A percentile compares a stretch with the other conserved stretches of the same genome.
Conservation (phyloP, 2,888 invertebrate species). For the Willowsia nigromaculata region DNA sequence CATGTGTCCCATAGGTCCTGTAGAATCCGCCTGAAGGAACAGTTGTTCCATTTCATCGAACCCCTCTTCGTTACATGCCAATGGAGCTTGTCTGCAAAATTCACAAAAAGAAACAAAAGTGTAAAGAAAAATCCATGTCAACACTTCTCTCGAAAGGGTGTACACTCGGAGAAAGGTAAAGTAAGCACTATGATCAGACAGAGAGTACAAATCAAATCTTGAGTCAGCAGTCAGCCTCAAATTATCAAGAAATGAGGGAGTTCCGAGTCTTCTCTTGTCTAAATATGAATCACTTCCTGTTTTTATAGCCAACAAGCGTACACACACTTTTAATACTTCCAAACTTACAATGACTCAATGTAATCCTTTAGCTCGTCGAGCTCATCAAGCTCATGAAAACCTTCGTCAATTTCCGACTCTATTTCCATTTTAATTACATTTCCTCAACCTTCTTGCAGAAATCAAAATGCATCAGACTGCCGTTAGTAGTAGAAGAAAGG, state of each 20-base stretch:
- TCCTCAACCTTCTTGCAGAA: background rate
- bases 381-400: constrained; percentile 20
- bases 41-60: constrained; percentile 78
- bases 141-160: constrained; percentile 2
- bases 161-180: background rate
- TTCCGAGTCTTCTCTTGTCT: background rate
- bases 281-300: background rate
- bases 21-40: constrained; percentile 77
- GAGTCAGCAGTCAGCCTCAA: background rate
- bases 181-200: background rate
- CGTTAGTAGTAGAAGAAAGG: background rate
- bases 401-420: background rate
- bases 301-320: background rate
- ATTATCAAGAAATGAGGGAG: background rate
- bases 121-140: constrained; percentile 46
- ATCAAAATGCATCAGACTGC: background rate
- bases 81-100: constrained; percentile 73
- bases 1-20: constrained; percentile 71
- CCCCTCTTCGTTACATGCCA: constrained; percentile 78
- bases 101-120: constrained; percentile 37
- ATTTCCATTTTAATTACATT: constrained; percentile 27
- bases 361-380: background rate
- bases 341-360: constrained; percentile 34
- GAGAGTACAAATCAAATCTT: background rate
- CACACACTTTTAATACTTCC: too few species aligned